phyloP scores from a whole-genome alignment of 2,797 vertebrate genomes.

The Philypnodon macrostomus region DNA sequence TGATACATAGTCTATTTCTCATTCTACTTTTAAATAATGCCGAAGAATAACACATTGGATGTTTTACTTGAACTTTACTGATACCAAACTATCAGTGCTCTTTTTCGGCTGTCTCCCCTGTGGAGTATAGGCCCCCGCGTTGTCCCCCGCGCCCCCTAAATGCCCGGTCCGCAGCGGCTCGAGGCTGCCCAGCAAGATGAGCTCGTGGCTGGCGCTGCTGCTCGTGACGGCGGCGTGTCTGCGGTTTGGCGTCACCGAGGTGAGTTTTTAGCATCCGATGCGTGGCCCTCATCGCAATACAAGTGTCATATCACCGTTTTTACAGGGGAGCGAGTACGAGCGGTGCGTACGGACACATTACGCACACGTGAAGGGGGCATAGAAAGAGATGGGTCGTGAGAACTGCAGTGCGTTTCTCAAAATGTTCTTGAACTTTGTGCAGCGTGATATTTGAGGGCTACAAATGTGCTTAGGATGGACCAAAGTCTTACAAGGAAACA shows the following conservation, averaged over 20 bases:
- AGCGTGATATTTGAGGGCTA: too few relatives aligned
- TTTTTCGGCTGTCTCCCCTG: slow-evolving; percentile 45
- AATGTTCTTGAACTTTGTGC: background rate
- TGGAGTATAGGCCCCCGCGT: slow-evolving; percentile 30
- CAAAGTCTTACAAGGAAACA: too few relatives aligned
- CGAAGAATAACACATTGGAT: slow-evolving; percentile 3
- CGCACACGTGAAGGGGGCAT: background rate
- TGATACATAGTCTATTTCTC: background rate
- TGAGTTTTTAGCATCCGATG: slow-evolving; percentile 59
- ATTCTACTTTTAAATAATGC: slow-evolving; percentile 1
- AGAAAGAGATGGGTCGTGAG: background rate
- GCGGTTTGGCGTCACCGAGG: slow-evolving; percentile 68
- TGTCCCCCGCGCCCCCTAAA: slow-evolving; percentile 72
- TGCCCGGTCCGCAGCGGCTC: slow-evolving; percentile 76
- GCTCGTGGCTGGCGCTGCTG: slow-evolving; percentile 77
- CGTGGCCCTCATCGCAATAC: background rate
- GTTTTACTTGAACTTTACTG: slow-evolving; percentile 2
- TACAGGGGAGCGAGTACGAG: background rate
- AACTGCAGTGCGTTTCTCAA: background rate
- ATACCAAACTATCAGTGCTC: background rate
- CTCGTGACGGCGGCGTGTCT: slow-evolving; percentile 73
- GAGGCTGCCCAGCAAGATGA: slow-evolving; percentile 80
- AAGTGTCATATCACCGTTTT: background rate
- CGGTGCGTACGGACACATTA: background rate
- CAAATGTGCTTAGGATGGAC: too few relatives aligned